A percentile compares a stretch with the other conserved stretches of the same genome.
phyloP scores from a whole-genome alignment of 2,113 vertebrate genomes.

The Heterotilapia buettikoferi region DNA sequence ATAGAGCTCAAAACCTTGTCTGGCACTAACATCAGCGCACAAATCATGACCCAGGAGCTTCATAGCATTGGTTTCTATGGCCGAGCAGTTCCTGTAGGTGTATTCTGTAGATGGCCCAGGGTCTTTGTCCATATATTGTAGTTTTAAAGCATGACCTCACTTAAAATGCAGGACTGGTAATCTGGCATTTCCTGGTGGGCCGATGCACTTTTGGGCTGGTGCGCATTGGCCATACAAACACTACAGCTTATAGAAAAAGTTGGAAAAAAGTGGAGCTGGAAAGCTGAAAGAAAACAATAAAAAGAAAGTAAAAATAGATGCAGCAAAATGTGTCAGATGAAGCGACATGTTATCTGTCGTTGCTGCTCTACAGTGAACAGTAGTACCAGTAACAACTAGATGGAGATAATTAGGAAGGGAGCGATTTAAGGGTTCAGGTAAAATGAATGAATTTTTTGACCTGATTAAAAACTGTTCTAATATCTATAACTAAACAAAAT shows the following conservation, averaged over 20 bases:
- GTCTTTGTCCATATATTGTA: not conserved
- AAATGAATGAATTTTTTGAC: not conserved
- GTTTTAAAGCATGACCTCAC: not conserved
- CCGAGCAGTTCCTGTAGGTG: not conserved
- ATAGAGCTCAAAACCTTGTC: not conserved
- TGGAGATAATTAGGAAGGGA: not conserved
- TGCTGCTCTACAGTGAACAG: not conserved
- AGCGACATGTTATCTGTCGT: not conserved
- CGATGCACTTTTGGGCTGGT: too few species aligned
- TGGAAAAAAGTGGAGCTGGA: not conserved
- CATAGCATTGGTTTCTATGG: not conserved
- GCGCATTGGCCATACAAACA: too few species aligned
- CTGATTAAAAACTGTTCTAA: not conserved
- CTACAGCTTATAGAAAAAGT: not conserved
- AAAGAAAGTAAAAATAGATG: not conserved
- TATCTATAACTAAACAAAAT: rapidly evolving
- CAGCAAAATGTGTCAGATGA: not conserved
- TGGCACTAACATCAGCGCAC: not conserved
- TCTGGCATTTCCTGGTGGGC: too few species aligned
- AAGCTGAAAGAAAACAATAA: not conserved
- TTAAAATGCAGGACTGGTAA: not conserved
- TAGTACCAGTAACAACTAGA: not conserved
- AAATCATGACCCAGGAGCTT: not conserved
- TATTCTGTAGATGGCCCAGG: not conserved
- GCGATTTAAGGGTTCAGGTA: not conserved